These are phyloP conservation scores for Pterobdella sp. DNA, from an alignment of 2,888 invertebrate species.

Conservation along the genomic window DNA sequence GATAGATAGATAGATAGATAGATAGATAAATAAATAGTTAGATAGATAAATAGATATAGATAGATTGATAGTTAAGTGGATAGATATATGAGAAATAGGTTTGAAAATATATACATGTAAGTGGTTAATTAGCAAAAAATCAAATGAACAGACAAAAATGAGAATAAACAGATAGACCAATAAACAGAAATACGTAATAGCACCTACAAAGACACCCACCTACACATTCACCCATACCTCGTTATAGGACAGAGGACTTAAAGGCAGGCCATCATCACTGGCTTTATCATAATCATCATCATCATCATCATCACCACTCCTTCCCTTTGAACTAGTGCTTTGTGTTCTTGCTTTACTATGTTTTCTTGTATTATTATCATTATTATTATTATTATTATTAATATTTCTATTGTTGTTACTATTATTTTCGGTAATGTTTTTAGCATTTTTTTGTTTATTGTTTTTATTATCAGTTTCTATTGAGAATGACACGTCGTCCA, in stretches of 20 bases:
- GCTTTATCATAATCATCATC: neutral
- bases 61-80: neutral
- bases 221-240: no score
- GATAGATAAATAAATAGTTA: neutral
- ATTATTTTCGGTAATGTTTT: neutral
- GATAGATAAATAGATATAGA: neutral
- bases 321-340: neutral
- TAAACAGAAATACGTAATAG: neutral
- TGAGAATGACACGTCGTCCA: slow-evolving; percentile 12
- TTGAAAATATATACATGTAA: no score
- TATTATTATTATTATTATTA: neutral
- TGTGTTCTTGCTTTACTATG: neutral
- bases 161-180: neutral
- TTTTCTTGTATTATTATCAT: neutral
- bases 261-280: slow-evolving; percentile 14
- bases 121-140: neutral
- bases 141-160: neutral
- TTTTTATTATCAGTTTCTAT: neutral
- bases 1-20: neutral
- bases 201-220: neutral
- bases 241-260: slow-evolving; percentile 12
- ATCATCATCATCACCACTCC: neutral
- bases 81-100: neutral
- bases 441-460: neutral
- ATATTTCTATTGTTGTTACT: neutral